Conservation (phyloP, 2,797 vertebrate genomes). For the Danio choprae region DNA sequence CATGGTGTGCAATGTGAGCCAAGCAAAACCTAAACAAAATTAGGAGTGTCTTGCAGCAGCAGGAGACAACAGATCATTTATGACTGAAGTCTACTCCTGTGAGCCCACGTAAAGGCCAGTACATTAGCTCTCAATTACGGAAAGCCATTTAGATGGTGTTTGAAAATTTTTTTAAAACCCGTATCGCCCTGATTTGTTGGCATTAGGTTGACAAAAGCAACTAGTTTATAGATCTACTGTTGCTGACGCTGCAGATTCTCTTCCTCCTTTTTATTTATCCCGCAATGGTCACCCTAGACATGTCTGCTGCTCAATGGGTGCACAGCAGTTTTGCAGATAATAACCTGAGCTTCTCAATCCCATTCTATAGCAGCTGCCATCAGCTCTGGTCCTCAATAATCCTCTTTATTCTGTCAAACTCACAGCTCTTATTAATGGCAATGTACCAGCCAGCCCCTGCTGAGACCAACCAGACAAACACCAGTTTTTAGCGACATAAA, state of each 20-base stretch:
- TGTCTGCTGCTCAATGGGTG: background rate
- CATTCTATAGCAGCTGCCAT: constrained; percentile 53
- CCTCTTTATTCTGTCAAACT: constrained; percentile 69
- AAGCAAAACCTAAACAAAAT: background rate
- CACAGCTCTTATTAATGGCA: constrained; percentile 55
- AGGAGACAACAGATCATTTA: constrained; percentile 13
- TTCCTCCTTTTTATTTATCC: background rate
- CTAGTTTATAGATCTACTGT: background rate
- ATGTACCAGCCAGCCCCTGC: constrained; percentile 30
- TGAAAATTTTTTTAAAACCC: constrained; percentile 15
- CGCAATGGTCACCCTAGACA: background rate
- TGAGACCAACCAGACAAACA: constrained; percentile 20
- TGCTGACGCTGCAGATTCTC: background rate
- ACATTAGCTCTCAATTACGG: background rate
- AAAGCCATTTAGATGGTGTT: constrained; percentile 15
- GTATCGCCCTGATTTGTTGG: background rate
- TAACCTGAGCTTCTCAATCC: constrained; percentile 65
- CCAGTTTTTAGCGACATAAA: constrained; percentile 11
- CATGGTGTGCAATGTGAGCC: background rate
- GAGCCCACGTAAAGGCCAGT: background rate
- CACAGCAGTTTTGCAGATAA: constrained; percentile 67
- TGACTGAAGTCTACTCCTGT: constrained; percentile 16
- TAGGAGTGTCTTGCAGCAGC: constrained; percentile 17
- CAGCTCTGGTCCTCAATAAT: constrained; percentile 64
- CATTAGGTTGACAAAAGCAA: background rate